Base-by-base conservation (phyloP, 2,113 vertebrate genomes). In the Chiloscyllium plagiosum region DNA sequence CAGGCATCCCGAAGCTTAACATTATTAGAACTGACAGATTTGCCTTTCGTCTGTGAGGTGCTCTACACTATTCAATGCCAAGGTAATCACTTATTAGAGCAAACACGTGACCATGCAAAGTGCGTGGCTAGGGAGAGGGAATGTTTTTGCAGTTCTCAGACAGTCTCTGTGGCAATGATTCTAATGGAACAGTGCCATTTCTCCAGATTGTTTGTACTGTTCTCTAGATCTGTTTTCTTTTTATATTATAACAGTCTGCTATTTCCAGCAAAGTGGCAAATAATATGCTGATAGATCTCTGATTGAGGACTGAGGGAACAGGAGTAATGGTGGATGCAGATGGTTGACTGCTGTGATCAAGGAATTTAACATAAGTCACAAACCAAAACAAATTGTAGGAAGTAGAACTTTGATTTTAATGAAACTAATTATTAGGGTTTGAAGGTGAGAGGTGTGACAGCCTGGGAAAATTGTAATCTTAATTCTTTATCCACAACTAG, bases 1-100 rank as follows among this genome's bases (percentile, higher is more conserved):
- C 96, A 96, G 96, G 96, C 94, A 86, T 97, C 97, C 96, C 90
- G 96, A 96, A 97, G 96, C 96, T 97, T 97, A 97, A 96, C 70
- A 90, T 97, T 97, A 97, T 96, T 96, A 96, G 97, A 96, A 96
- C 97, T 96, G 97, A 96, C 96, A 97, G 97, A 96, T 97, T 97
- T 96, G 97, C 96, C 96, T 97, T 97, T 96, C 96, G 80, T 96
- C 20, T 56, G 19, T 15, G 76, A 37, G 96, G 97, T 96, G 96
- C 95, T 33, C 95, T 96, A 87, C 96, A 96, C 95, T 94, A 95
- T 29, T 1, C 3, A 0, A 0, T 94, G 96, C 96, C 96, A 96
- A 97, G 96, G 97, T 96, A 96, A 97, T 96, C n/a, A 95, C 96
- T 95, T 90, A 96, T 78, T 69, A 95, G 65, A 94, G 42, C 29